Evolutionary conservation across 2,113 vertebrate species (phyloP).

Genomic region (Cinclus mexicanus): DNA sequence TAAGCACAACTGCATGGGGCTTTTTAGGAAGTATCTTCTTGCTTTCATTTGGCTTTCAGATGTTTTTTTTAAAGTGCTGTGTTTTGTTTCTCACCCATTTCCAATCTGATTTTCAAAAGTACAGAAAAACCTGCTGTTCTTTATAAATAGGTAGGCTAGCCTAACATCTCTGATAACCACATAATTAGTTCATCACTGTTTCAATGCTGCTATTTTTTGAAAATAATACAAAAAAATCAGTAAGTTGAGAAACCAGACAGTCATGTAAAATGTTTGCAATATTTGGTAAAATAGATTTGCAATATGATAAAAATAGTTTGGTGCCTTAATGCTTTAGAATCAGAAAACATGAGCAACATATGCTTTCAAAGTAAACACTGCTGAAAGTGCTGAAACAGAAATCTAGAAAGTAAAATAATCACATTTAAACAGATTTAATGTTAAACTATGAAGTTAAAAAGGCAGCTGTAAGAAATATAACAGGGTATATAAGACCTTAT

Average conservation of each 20-base stretch:
- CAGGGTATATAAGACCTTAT: not conserved
- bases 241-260: not conserved
- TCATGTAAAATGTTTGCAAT: not conserved
- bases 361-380: not conserved
- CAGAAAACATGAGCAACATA: not conserved
- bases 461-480: not conserved
- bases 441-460: not conserved
- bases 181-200: not conserved
- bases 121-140: not conserved
- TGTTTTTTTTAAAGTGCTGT: not conserved
- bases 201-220: not conserved
- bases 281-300: not conserved
- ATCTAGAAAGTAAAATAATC: not conserved
- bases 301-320: not conserved
- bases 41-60: not conserved
- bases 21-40: constrained; percentile 9
- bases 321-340: not conserved
- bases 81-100: not conserved
- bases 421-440: not conserved
- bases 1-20: not conserved
- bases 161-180: not conserved
- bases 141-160: not conserved
- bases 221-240: not conserved
- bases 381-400: not conserved
- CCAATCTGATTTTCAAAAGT: not conserved